Percentiles rank a stretch among this genome's conserved stretches.
Conservation (phyloP, 2,113 vertebrate genomes). For the Myxocyprinus asiaticus region DNA sequence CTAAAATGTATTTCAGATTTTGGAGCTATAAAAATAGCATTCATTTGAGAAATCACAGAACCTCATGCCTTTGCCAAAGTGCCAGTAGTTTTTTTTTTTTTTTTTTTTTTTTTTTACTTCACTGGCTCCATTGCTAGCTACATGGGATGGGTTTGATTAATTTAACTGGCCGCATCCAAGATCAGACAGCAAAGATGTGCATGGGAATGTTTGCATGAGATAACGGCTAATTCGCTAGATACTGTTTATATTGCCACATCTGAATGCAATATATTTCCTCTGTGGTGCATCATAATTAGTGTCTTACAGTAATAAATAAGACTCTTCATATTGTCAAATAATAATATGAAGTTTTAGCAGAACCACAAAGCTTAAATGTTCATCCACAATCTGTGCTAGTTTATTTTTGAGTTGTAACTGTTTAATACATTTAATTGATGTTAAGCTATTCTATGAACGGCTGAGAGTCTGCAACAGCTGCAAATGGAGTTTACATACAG, state of each 20-base stretch:
- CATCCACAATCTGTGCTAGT: background rate
- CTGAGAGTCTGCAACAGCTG: slow-evolving; percentile 53
- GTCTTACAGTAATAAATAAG: no score
- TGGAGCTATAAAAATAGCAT: background rate
- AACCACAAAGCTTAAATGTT: slow-evolving; percentile 11
- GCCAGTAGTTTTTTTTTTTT: background rate
- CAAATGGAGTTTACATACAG: slow-evolving; percentile 52
- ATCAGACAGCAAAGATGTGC: background rate
- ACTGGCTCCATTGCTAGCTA: background rate
- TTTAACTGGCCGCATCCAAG: background rate
- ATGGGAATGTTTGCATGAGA: slow-evolving; percentile 8
- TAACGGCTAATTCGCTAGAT: background rate
- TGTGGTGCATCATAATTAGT: background rate
- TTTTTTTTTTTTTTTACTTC: background rate
- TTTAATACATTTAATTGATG: slow-evolving; percentile 55
- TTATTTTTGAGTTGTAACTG: slow-evolving; percentile 7
- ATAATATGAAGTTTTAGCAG: background rate
- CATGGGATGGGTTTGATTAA: background rate
- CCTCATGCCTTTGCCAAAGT: background rate
- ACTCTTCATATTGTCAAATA: background rate
- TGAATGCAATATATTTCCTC: slow-evolving; percentile 8
- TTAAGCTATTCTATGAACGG: slow-evolving; percentile 48
- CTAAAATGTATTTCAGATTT: no score
- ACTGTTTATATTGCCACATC: background rate
- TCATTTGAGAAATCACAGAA: background rate